Evolutionary conservation across 23 tunicate species (phyloP).

Genomic region (Halocynthia roretzi): DNA sequence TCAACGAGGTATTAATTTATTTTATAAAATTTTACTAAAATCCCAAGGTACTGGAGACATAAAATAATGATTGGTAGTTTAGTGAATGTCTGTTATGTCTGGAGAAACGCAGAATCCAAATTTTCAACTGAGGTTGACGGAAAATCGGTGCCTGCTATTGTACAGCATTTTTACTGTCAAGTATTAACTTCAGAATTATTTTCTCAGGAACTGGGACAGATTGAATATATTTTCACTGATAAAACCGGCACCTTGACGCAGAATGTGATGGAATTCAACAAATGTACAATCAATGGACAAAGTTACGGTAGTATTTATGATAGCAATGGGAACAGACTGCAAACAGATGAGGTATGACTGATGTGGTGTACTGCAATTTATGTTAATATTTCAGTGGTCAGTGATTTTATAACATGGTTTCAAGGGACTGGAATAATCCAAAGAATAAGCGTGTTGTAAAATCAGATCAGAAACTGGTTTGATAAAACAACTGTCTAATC

Average conservation of each 20-base stretch:
- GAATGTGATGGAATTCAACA: conserved; percentile 92
- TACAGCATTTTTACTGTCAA: not conserved
- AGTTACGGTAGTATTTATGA: conserved; percentile 56
- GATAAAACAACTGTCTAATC: not conserved
- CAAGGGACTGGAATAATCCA: not conserved
- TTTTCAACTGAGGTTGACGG: too few relatives aligned
- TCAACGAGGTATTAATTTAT: conserved; percentile 74
- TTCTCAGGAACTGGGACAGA: conserved; percentile 85
- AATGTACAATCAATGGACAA: conserved; percentile 58
- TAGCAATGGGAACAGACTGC: conserved; percentile 29
- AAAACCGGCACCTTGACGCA: conserved; percentile 98
- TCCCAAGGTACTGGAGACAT: too few relatives aligned
- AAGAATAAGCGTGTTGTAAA: too few relatives aligned
- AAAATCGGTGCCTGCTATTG: too few relatives aligned
- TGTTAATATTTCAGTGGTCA: too few relatives aligned
- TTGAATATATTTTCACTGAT: conserved; percentile 91
- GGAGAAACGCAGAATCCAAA: too few relatives aligned
- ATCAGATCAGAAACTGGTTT: not conserved
- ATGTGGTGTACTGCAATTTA: too few relatives aligned
- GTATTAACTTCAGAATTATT: not conserved
- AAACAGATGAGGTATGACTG: conserved; percentile 43
- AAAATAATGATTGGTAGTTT: too few relatives aligned
- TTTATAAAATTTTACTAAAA: not conserved
- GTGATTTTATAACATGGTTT: not conserved
- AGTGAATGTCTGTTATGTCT: too few relatives aligned